Evolutionary conservation across 2,113 vertebrate species (phyloP).

Genomic region (Xiphorhynchus elegans): DNA sequence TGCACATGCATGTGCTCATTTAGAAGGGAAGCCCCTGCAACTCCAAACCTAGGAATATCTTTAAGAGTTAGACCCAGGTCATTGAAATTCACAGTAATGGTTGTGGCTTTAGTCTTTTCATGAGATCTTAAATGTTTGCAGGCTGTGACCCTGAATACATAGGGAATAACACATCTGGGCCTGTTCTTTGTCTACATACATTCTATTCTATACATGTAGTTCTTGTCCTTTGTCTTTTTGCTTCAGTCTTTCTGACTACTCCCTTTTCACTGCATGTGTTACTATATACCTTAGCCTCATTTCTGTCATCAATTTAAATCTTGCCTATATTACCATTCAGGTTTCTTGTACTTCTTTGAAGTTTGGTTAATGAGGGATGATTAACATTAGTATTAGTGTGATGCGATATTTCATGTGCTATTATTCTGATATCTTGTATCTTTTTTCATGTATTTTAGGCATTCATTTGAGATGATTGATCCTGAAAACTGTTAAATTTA

Average conservation of each 20-base stretch:
- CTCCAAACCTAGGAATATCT: background rate
- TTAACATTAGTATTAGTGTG: background rate
- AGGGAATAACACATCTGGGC: background rate
- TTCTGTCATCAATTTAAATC: background rate
- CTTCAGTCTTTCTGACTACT: background rate
- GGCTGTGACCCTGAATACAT: background rate
- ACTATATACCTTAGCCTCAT: background rate
- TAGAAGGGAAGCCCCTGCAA: background rate
- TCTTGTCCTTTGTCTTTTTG: background rate
- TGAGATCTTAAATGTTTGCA: background rate
- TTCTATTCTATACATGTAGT: background rate
- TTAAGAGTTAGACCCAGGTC: background rate
- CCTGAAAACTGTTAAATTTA: background rate
- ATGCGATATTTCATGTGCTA: background rate
- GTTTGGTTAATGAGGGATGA: conserved; percentile 18
- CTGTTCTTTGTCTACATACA: background rate
- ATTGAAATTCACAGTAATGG: background rate
- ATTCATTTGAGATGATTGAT: background rate
- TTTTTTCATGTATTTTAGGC: background rate
- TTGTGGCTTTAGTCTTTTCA: background rate
- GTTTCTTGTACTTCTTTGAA: background rate
- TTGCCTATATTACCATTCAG: background rate
- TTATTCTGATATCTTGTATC: background rate
- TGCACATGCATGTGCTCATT: background rate
- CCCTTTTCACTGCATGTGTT: background rate